Evolutionary conservation across 2,113 vertebrate genomes (phyloP), one percentile per base, ranked within the genome.

Genomic region (Micromys minutus): DNA sequence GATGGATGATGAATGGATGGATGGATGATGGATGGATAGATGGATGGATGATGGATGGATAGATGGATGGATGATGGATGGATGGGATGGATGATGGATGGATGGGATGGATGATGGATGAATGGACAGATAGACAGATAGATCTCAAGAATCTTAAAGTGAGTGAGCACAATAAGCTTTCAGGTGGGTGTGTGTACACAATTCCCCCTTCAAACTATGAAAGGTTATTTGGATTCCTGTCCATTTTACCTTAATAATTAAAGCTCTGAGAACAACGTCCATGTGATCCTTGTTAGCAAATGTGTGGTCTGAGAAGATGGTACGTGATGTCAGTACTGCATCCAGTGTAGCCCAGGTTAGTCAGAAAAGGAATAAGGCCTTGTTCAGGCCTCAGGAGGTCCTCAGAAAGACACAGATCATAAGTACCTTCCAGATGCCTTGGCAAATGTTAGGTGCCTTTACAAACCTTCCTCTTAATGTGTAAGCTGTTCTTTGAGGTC

Each of bases 91-190:
- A n/a, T n/a, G n/a, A n/a, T n/a, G n/a, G n/a, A n/a, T n/a, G n/a
- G n/a, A n/a, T n/a, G n/a, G n/a, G n/a, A n/a, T n/a, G n/a, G n/a
- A n/a, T n/a, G n/a, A n/a, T n/a, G n/a, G n/a, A n/a, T n/a, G n/a
- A n/a, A n/a, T n/a, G n/a, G n/a, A n/a, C n/a, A n/a, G n/a, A n/a
- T n/a, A 31, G 63, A 5, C 12, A 71, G 34, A 57, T 65, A 92
- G 79, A 26, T 3, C 39, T 80, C 39, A 47, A 85, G 17, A 90
- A 55, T 9, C 71, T 63, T 95, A 80, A 94, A 97, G 72, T 95
- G 61, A 93, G 79, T 45, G 29, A 55, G 9, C 17, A 52, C n/a
- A 1, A 69, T 47, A 80, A 75, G 89, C 3, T 90, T 87, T 24
- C 45, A 45, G 22, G 7, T 65, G 95, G 3, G 21, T 17, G 2